Conservation (phyloP, 2,113 vertebrate genomes). For the Haplochromis burtoni region DNA sequence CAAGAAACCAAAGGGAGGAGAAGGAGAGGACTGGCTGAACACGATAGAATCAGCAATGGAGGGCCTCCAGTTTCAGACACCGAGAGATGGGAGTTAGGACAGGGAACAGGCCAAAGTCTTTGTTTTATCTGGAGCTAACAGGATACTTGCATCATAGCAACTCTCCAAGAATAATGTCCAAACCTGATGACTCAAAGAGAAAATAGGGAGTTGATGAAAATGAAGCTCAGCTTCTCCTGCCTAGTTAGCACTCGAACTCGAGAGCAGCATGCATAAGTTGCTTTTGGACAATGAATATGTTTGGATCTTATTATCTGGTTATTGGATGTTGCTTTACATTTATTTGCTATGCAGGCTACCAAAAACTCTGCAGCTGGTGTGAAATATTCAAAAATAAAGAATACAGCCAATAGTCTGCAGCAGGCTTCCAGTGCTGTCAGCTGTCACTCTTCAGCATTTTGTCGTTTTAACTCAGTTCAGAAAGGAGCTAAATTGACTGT, state of each 20-base stretch:
- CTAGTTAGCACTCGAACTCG: not conserved
- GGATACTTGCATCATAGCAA: constrained; percentile 48
- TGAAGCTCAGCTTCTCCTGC: constrained; percentile 21
- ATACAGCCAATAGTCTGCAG: not conserved
- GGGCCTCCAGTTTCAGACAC: constrained; percentile 5
- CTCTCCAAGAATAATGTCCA: constrained; percentile 59
- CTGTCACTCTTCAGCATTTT: not conserved
- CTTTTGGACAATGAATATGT: not conserved
- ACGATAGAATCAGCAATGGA: constrained; percentile 19
- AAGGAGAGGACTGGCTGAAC: not conserved
- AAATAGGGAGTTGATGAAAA: constrained; percentile 50
- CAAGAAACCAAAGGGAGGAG: constrained; percentile 5
- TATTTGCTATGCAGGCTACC: not conserved
- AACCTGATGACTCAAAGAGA: constrained; percentile 56
- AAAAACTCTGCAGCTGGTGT: not conserved
- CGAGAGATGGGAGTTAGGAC: not conserved
- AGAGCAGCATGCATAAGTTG: not conserved
- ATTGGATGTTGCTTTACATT: not conserved
- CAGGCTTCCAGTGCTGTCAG: not conserved
- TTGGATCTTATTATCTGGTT: not conserved
- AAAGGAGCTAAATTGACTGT: not conserved
- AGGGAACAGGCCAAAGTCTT: not conserved
- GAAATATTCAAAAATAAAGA: not conserved
- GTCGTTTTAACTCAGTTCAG: not conserved
- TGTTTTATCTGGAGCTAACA: constrained; percentile 55